Evolutionary conservation across 2,797 vertebrate species (phyloP).

Genomic region (Florisuga fusca): DNA sequence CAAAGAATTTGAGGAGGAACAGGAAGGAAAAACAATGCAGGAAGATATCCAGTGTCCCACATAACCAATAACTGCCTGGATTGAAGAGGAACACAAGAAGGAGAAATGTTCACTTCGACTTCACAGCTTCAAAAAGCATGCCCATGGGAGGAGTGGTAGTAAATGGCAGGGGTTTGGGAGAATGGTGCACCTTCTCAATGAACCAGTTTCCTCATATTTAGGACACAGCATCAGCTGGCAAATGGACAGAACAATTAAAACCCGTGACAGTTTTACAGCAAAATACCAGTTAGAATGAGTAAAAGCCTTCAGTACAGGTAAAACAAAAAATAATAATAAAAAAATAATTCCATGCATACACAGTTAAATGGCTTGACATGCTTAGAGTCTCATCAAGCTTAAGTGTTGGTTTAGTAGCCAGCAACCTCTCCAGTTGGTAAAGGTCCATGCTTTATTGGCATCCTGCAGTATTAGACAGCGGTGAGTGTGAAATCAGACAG

Average conservation of each 20-base stretch:
- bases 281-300: slow-evolving; percentile 78
- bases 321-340: slow-evolving; percentile 61
- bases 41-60: not conserved
- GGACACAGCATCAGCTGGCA: slow-evolving; percentile 68
- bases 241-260: slow-evolving; percentile 77
- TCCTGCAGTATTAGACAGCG: slow-evolving; percentile 32
- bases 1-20: not conserved
- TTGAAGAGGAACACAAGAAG: not conserved
- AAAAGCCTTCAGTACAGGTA: slow-evolving; percentile 73
- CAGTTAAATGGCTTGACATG: slow-evolving; percentile 75
- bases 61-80: not conserved
- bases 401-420: slow-evolving; percentile 66
- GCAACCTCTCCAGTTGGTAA: slow-evolving; percentile 20
- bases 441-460: slow-evolving; percentile 74
- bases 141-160: not conserved
- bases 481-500: slow-evolving; percentile 71
- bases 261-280: slow-evolving; percentile 79
- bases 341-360: slow-evolving; percentile 79
- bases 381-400: slow-evolving; percentile 69
- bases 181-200: slow-evolving; percentile 43
- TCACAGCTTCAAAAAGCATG: slow-evolving; percentile 21
- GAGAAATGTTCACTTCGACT: slow-evolving; percentile 4
- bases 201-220: slow-evolving; percentile 55
- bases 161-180: not conserved
- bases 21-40: not conserved